phyloP scores from a whole-genome alignment of 2,113 vertebrate species.

The Nycticebus coucang region DNA sequence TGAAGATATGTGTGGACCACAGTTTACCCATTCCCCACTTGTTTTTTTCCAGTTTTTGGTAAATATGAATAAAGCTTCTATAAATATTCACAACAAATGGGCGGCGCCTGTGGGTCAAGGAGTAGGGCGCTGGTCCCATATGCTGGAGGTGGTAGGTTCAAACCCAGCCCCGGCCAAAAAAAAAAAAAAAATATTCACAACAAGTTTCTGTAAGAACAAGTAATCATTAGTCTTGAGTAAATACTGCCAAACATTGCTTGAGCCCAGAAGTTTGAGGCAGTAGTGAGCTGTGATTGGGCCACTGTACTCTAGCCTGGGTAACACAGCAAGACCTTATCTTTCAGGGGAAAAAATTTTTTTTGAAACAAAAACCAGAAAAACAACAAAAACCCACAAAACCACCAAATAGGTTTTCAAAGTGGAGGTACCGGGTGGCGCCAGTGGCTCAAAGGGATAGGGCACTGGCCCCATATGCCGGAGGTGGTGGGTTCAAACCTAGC shows the following conservation, averaged over 20 bases:
- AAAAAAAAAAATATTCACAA: too few species aligned
- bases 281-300: neutral
- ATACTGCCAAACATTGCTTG: neutral
- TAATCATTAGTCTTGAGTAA: neutral
- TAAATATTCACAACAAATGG: constrained; percentile 33
- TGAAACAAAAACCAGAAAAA: neutral
- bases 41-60: neutral
- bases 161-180: too few species aligned
- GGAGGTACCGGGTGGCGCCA: too few species aligned
- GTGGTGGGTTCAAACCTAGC: too few species aligned
- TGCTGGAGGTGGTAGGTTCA: too few species aligned
- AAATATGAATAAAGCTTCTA: neutral
- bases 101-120: too few species aligned
- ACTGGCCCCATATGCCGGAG: too few species aligned
- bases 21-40: neutral
- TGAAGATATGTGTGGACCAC: neutral
- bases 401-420: neutral
- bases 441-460: too few species aligned
- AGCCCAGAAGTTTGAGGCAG: neutral
- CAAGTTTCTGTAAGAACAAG: neutral
- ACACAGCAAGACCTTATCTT: neutral
- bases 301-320: neutral
- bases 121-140: too few species aligned
- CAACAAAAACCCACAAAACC: neutral
- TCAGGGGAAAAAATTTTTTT: neutral